phyloP scores from a whole-genome alignment of 92 coral and sea anemone genomes.

The Montipora capitata region DNA sequence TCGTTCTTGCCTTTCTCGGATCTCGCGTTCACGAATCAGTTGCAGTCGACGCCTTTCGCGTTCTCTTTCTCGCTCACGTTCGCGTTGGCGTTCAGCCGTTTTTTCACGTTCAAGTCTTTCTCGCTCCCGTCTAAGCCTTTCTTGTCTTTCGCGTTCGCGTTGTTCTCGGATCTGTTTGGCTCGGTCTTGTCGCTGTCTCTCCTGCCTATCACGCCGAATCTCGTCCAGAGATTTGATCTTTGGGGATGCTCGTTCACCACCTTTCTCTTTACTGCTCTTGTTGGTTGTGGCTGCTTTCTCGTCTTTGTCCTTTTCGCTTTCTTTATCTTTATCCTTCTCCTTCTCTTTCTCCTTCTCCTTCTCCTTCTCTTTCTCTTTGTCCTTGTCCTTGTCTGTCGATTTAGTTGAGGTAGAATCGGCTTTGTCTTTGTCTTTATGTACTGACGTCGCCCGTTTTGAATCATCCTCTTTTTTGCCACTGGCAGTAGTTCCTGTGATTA shows the following conservation, averaged over 20 bases:
- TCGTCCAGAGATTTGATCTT: constrained; percentile 94
- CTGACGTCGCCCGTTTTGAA: constrained; percentile 71
- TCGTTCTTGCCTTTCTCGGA: constrained; percentile 96
- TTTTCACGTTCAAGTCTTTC: constrained; percentile 96
- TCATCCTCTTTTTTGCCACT: constrained; percentile 71
- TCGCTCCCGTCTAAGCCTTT: constrained; percentile 94
- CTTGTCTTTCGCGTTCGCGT: constrained; percentile 95
- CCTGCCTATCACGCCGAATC: constrained; percentile 91
- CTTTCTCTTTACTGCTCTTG: constrained; percentile 67
- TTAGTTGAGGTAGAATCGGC: constrained; percentile 75
- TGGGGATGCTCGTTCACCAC: constrained; percentile 74
- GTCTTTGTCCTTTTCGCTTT: constrained; percentile 12
- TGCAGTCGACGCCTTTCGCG: constrained; percentile 93
- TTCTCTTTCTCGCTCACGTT: constrained; percentile 92
- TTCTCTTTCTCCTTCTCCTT: constrained; percentile 31
- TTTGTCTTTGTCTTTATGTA: constrained; percentile 65
- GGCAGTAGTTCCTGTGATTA: constrained; percentile 77
- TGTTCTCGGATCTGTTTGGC: constrained; percentile 89
- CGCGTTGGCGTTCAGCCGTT: constrained; percentile 93
- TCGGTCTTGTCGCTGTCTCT: constrained; percentile 85
- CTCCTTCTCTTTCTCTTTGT: constrained; percentile 59
- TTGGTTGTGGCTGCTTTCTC: constrained; percentile 39
- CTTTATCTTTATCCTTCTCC: constrained; percentile 23
- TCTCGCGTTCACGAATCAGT: constrained; percentile 90
- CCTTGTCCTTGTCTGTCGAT: constrained; percentile 75